Percentiles rank a stretch among this genome's conserved stretches.
phyloP scores from a whole-genome alignment of 2,113 vertebrate species.

The Dicaeum eximium region DNA sequence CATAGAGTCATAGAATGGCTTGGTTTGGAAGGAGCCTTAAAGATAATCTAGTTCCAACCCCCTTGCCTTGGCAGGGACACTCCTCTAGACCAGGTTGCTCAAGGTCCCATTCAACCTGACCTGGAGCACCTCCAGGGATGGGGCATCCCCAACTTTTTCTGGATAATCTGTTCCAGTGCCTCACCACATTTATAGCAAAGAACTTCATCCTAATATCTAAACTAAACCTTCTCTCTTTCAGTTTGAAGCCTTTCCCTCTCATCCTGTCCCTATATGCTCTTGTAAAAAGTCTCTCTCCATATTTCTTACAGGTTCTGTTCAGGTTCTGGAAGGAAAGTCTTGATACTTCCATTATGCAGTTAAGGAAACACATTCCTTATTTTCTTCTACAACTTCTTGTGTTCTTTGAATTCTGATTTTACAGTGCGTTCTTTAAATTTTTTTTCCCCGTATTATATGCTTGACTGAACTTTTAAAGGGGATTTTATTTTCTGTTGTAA shows the following conservation, averaged over 20 bases:
- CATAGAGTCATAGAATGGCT: not conserved
- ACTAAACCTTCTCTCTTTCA: not conserved
- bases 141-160: not conserved
- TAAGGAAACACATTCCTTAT: not conserved
- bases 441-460: not conserved
- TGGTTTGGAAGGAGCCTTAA: not conserved
- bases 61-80: not conserved
- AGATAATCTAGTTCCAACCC: not conserved
- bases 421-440: accelerated
- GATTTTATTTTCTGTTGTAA: not conserved
- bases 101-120: not conserved
- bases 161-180: not conserved
- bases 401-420: not conserved
- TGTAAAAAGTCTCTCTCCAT: not conserved
- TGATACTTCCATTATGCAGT: not conserved
- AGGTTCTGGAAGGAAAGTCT: not conserved
- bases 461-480: not conserved
- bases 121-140: not conserved
- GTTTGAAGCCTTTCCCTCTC: not conserved
- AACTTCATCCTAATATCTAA: not conserved
- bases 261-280: not conserved
- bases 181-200: not conserved
- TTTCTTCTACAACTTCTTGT: not conserved
- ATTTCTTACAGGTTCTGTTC: not conserved
- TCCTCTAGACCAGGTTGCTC: not conserved